These are phyloP conservation scores for Heliconius hermathena DNA, from an alignment of 1,140 invertebrate species.

Conservation along the genomic window DNA sequence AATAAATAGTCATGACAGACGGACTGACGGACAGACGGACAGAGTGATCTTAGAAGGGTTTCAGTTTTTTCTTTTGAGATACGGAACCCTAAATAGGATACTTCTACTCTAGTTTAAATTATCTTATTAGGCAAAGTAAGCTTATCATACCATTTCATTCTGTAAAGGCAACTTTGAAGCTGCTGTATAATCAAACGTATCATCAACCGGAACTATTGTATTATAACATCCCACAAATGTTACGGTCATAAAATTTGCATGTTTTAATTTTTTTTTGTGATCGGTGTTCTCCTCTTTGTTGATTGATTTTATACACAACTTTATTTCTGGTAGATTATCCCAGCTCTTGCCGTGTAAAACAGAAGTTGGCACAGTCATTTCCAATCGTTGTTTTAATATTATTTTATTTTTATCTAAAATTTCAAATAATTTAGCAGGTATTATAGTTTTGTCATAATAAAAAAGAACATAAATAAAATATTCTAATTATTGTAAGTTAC, in stretches of 20 bases:
- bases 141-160: constrained; percentile 51
- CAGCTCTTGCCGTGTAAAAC: constrained; percentile 59
- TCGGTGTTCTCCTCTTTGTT: constrained; percentile 47
- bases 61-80: too few relatives aligned
- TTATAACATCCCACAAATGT: constrained; percentile 65
- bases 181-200: constrained; percentile 51
- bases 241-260: constrained; percentile 60
- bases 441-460: neutral
- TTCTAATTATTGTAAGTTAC: constrained; percentile 37
- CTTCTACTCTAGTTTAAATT: neutral
- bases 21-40: too few relatives aligned
- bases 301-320: constrained; percentile 49
- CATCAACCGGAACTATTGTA: constrained; percentile 50
- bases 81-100: too few relatives aligned
- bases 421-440: neutral
- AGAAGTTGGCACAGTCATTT: constrained; percentile 49
- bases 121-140: neutral
- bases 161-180: constrained; percentile 55
- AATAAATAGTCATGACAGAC: too few relatives aligned
- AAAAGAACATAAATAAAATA: too few relatives aligned
- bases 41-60: too few relatives aligned
- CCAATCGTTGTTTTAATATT: constrained; percentile 55
- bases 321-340: constrained; percentile 65
- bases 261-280: constrained; percentile 55
- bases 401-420: constrained; percentile 57